Evolutionary conservation across 2,888 invertebrate genomes (phyloP).

Genomic region (Philonicus albiceps): DNA sequence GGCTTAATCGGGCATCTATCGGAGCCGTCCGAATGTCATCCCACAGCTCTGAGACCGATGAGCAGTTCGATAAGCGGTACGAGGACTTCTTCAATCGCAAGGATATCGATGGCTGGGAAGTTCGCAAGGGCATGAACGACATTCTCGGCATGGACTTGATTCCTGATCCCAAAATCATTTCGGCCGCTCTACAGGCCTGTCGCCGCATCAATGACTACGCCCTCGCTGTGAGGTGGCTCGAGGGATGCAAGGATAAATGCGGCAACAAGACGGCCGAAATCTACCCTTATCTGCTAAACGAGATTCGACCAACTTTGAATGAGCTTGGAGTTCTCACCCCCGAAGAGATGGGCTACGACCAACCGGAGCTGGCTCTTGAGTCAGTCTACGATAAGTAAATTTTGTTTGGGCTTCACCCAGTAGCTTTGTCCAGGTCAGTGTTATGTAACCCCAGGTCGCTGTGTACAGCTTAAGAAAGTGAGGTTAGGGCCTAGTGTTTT

Average conservation of each 20-base stretch:
- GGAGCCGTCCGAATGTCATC: conserved; percentile 61
- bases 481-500: conserved; percentile 6
- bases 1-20: conserved; percentile 54
- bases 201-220: conserved; percentile 94
- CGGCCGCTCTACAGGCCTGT: conserved; percentile 88
- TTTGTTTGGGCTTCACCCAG: not conserved
- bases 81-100: conserved; percentile 83
- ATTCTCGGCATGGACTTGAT: conserved; percentile 89
- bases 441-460: not conserved
- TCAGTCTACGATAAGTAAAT: conserved; percentile 71
- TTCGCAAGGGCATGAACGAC: conserved; percentile 91
- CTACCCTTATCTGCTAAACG: conserved; percentile 87
- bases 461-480: not conserved
- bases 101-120: conserved; percentile 94
- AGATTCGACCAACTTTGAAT: conserved; percentile 89
- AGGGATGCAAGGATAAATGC: conserved; percentile 90
- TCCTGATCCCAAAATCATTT: conserved; percentile 89
- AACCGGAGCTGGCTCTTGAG: conserved; percentile 90
- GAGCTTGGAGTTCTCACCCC: conserved; percentile 94
- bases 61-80: conserved; percentile 85
- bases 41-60: conserved; percentile 76
- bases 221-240: conserved; percentile 90
- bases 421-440: not conserved
- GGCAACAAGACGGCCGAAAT: conserved; percentile 77
- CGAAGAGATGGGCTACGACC: conserved; percentile 95